Percentiles rank a stretch among this genome's conserved stretches.
phyloP scores from a whole-genome alignment of 2,888 invertebrate species.

The Drosophila nr. medialis region DNA sequence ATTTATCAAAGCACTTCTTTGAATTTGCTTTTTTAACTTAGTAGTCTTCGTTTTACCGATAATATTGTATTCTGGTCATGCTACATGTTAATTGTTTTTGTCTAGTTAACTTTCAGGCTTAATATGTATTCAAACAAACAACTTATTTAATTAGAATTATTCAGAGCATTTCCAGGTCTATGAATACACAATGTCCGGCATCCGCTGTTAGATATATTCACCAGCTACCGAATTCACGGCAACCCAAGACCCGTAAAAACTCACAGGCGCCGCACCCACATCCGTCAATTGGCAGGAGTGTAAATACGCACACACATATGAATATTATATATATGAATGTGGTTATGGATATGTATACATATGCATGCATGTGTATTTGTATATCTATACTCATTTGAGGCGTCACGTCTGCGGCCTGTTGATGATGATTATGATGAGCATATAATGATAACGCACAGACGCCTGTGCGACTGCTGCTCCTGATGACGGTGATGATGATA shows the following conservation, averaged over 20 bases:
- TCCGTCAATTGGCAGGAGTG: constrained; percentile 49
- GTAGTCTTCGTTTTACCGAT: too few species aligned
- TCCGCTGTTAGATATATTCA: constrained; percentile 14
- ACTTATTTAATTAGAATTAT: constrained; percentile 71
- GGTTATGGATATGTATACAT: constrained; percentile 3
- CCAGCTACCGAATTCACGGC: constrained; percentile 4
- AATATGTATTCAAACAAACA: constrained; percentile 15
- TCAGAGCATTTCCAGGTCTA: constrained; percentile 57
- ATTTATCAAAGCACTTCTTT: too few species aligned
- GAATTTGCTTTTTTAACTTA: not conserved
- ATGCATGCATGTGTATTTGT: constrained; percentile 10
- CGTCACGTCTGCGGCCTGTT: constrained; percentile 66
- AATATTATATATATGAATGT: constrained; percentile 18
- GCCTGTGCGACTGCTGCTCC: constrained; percentile 11
- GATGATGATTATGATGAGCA: constrained; percentile 57
- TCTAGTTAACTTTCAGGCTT: not conserved
- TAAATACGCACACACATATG: constrained; percentile 17
- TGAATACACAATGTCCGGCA: constrained; percentile 65
- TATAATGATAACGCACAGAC: constrained; percentile 42
- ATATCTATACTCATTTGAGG: constrained; percentile 63
- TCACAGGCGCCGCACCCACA: constrained; percentile 37
- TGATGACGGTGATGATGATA: constrained; percentile 16
- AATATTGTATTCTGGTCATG: not conserved
- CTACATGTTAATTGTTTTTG: not conserved
- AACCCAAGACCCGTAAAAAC: constrained; percentile 20